Conservation (phyloP, 2,888 invertebrate species). For the Nemotelus nigrinus region DNA sequence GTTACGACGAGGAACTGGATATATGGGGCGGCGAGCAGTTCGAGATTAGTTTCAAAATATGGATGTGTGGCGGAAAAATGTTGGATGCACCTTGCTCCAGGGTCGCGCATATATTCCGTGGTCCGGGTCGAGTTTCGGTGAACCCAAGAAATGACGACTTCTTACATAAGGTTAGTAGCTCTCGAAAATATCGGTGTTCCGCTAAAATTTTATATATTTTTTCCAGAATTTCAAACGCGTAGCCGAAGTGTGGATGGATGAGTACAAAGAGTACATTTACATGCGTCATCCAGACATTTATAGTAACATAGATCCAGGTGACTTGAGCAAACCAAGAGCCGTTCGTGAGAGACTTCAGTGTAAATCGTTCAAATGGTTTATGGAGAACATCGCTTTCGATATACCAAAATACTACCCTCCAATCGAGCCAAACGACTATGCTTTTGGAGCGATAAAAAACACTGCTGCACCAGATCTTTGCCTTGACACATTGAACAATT, state of each 20-base stretch:
- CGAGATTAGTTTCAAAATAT: slow-evolving; percentile 95
- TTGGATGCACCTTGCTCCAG: slow-evolving; percentile 92
- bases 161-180: slow-evolving; percentile 63
- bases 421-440: slow-evolving; percentile 83
- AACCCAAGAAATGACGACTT: slow-evolving; percentile 93
- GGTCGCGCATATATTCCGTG: slow-evolving; percentile 84
- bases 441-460: slow-evolving; percentile 78
- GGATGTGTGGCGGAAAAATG: slow-evolving; percentile 95
- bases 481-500: slow-evolving; percentile 71
- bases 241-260: slow-evolving; percentile 72
- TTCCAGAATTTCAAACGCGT: slow-evolving; percentile 87
- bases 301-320: slow-evolving; percentile 80
- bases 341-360: slow-evolving; percentile 81
- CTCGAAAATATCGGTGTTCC: slow-evolving; percentile 45
- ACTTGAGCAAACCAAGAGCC: slow-evolving; percentile 79
- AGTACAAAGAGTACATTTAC: no score
- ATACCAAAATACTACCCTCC: slow-evolving; percentile 86
- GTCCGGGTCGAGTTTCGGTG: slow-evolving; percentile 63
- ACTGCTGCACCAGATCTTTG: slow-evolving; percentile 73
- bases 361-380: slow-evolving; percentile 95
- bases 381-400: slow-evolving; percentile 92
- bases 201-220: background rate
- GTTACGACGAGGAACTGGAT: slow-evolving; percentile 89
- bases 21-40: slow-evolving; percentile 99
- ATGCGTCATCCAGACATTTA: slow-evolving; percentile 89